Evolutionary conservation across 1,140 invertebrate genomes (phyloP).

Genomic region (Heterodera carotae): DNA sequence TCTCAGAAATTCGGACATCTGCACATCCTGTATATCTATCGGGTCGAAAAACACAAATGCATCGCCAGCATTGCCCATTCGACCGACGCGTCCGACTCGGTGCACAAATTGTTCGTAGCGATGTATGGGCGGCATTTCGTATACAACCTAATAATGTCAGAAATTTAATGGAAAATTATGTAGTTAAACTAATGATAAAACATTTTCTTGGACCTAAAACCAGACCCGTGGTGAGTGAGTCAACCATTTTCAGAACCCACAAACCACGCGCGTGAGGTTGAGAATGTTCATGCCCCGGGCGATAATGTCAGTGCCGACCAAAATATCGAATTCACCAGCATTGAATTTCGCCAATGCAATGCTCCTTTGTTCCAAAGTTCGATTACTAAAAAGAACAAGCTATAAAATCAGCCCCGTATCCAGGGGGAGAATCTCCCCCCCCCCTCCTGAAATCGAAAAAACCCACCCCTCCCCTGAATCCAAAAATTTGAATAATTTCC

Average conservation of each 20-base stretch:
- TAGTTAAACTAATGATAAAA: too few relatives aligned
- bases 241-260: neutral
- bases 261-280: constrained; percentile 21
- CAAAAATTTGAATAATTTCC: too few relatives aligned
- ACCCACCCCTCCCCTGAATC: too few relatives aligned
- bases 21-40: neutral
- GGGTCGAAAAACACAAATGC: constrained; percentile 84
- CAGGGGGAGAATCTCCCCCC: too few relatives aligned
- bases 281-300: constrained; percentile 28
- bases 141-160: constrained; percentile 22
- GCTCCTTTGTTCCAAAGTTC: constrained; percentile 23
- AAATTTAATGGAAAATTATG: neutral
- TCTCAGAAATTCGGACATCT: constrained; percentile 14
- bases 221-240: neutral
- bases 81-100: constrained; percentile 83
- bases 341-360: constrained; percentile 25
- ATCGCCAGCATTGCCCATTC: constrained; percentile 77
- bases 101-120: constrained; percentile 79
- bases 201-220: neutral
- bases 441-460: too few relatives aligned
- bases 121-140: constrained; percentile 18
- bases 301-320: constrained; percentile 28
- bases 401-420: too few relatives aligned
- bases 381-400: constrained; percentile 6
- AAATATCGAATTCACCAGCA: constrained; percentile 12